A percentile compares a stretch with the other conserved stretches of the same genome.
These are phyloP conservation scores for Emydoidea blandingii DNA, from an alignment of 2,797 vertebrate species.

Conservation along the genomic window DNA sequence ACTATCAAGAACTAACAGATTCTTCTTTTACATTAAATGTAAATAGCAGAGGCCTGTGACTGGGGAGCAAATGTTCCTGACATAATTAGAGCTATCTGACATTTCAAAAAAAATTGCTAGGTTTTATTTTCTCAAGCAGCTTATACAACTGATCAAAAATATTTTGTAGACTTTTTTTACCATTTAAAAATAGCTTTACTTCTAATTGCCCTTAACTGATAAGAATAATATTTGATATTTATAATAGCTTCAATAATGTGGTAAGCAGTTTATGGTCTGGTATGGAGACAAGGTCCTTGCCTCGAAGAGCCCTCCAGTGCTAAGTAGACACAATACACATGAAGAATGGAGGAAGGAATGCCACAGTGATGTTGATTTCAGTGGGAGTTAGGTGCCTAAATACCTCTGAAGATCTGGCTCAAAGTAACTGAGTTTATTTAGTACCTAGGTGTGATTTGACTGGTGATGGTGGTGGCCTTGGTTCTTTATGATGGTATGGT, in stretches of 20 bases:
- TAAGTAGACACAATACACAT: not conserved
- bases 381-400: not conserved
- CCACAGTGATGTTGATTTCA: not conserved
- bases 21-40: not conserved
- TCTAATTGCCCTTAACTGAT: not conserved
- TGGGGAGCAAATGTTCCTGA: not conserved
- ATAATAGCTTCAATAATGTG: not conserved
- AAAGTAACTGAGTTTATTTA: not conserved
- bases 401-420: not conserved
- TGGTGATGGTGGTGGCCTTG: not conserved
- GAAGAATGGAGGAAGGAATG: constrained; percentile 15
- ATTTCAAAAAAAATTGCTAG: not conserved
- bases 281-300: not conserved
- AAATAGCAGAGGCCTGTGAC: not conserved
- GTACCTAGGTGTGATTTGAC: constrained; percentile 16
- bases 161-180: not conserved
- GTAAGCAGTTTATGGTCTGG: not conserved
- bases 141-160: not conserved
- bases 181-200: not conserved
- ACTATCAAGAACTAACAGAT: not conserved
- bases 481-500: constrained; percentile 26
- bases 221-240: not conserved
- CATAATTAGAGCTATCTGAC: not conserved
- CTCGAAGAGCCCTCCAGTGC: not conserved
- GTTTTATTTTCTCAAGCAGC: not conserved